These are phyloP conservation scores for Peromyscus leucopus DNA, from an alignment of 2,113 vertebrate species.

Conservation along the genomic window DNA sequence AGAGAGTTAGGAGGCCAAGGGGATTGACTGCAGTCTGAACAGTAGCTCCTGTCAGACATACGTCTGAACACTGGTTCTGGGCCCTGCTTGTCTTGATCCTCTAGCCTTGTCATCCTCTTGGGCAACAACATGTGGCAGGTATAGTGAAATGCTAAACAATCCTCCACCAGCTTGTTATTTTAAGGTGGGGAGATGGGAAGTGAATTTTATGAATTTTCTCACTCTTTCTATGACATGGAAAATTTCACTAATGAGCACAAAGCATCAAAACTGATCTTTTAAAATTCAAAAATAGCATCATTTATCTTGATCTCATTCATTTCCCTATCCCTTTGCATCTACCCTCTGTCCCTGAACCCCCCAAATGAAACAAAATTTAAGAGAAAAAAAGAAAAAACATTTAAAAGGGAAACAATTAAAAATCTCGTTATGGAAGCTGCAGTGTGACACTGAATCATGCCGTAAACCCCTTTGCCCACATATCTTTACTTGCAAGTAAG, in stretches of 20 bases:
- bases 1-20: neutral
- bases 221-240: slow-evolving; percentile 3
- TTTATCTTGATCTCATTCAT: neutral
- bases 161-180: neutral
- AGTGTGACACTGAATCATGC: neutral
- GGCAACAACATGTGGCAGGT: neutral
- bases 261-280: neutral
- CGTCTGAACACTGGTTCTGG: slow-evolving; percentile 16
- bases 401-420: neutral
- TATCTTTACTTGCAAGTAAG: neutral
- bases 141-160: neutral
- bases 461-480: neutral
- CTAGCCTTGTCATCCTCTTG: neutral
- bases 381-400: neutral
- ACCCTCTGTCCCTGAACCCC: neutral
- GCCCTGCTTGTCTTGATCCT: neutral
- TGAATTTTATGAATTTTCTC: slow-evolving; percentile 20
- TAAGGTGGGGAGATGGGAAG: neutral
- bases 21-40: neutral
- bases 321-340: neutral
- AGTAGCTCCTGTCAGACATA: neutral
- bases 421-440: neutral
- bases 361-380: neutral
- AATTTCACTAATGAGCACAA: neutral
- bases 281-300: neutral